These are phyloP conservation scores for Thereva nobilitata DNA, from an alignment of 2,888 invertebrate species.

Conservation along the genomic window DNA sequence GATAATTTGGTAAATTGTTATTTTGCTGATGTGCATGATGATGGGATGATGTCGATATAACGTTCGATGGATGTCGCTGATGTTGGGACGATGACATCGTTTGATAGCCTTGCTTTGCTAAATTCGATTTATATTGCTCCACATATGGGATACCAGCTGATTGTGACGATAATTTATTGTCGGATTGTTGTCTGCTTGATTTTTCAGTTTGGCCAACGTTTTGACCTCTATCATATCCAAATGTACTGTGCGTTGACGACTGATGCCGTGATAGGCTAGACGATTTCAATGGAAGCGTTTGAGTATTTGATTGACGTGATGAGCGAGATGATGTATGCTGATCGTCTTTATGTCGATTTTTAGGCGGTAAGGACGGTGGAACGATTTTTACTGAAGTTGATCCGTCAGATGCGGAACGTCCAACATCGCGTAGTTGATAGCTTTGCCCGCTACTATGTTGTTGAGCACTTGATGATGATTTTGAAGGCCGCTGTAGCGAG, in stretches of 20 bases:
- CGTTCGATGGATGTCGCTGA: constrained; percentile 41
- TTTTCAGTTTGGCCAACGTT: constrained; percentile 47
- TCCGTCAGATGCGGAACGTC: constrained; percentile 31
- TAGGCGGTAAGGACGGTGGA: constrained; percentile 57
- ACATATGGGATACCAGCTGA: constrained; percentile 47
- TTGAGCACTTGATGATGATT: constrained; percentile 5
- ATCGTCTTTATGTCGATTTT: constrained; percentile 55
- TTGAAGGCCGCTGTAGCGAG: constrained; percentile 62
- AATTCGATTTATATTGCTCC: constrained; percentile 50
- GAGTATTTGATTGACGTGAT: constrained; percentile 50
- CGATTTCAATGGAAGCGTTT: constrained; percentile 54
- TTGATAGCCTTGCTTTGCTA: constrained; percentile 33
- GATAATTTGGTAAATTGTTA: constrained; percentile 38
- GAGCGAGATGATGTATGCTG: constrained; percentile 45
- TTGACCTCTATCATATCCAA: constrained; percentile 51
- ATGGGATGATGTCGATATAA: constrained; percentile 45
- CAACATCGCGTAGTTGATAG: constrained; percentile 37
- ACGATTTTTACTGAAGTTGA: constrained; percentile 39
- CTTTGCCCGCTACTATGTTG: constrained; percentile 38
- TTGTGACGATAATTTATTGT: constrained; percentile 30
- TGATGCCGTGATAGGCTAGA: constrained; percentile 48
- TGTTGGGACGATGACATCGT: constrained; percentile 36
- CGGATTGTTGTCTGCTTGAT: constrained; percentile 39
- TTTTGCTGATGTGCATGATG: constrained; percentile 42
- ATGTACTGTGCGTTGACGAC: constrained; percentile 48